These are phyloP conservation scores for Amblyopsis rosae DNA, from an alignment of 2,113 vertebrate species.

Conservation along the genomic window DNA sequence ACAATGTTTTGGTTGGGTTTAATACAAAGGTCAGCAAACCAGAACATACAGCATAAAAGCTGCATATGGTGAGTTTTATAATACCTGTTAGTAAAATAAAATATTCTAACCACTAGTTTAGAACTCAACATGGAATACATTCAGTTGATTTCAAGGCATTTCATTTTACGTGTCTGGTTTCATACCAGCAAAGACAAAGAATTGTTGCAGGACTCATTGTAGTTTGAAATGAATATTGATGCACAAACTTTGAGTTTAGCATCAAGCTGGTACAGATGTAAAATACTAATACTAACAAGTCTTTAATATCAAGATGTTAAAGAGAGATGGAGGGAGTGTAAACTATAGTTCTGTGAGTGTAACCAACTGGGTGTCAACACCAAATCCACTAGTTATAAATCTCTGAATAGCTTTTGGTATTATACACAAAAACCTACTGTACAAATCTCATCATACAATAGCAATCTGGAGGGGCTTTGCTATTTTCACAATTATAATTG, in stretches of 20 bases:
- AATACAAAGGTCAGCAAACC: constrained; percentile 22
- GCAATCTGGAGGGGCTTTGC: constrained; percentile 54
- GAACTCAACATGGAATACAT: constrained; percentile 53
- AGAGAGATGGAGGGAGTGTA: neutral
- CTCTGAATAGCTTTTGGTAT: constrained; percentile 51
- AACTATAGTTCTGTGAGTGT: neutral
- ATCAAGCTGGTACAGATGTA: constrained; percentile 37
- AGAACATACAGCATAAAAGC: constrained; percentile 19
- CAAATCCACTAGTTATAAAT: constrained; percentile 46
- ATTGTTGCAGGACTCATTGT: constrained; percentile 42
- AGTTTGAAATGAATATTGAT: constrained; percentile 13
- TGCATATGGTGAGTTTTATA: constrained; percentile 31
- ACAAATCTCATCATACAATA: constrained; percentile 65
- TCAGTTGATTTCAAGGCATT: constrained; percentile 64
- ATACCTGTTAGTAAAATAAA: constrained; percentile 36
- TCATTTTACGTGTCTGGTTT: constrained; percentile 34
- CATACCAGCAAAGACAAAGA: constrained; percentile 32
- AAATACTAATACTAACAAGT: constrained; percentile 49
- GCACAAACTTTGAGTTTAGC: constrained; percentile 2
- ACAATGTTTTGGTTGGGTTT: constrained; percentile 25
- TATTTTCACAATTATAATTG: constrained; percentile 23
- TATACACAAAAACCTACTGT: constrained; percentile 61
- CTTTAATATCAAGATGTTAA: constrained; percentile 30
- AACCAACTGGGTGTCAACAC: constrained; percentile 33
- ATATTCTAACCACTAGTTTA: constrained; percentile 32